Conservation (phyloP, 2,113 vertebrate species). For the Osmerus mordax region DNA sequence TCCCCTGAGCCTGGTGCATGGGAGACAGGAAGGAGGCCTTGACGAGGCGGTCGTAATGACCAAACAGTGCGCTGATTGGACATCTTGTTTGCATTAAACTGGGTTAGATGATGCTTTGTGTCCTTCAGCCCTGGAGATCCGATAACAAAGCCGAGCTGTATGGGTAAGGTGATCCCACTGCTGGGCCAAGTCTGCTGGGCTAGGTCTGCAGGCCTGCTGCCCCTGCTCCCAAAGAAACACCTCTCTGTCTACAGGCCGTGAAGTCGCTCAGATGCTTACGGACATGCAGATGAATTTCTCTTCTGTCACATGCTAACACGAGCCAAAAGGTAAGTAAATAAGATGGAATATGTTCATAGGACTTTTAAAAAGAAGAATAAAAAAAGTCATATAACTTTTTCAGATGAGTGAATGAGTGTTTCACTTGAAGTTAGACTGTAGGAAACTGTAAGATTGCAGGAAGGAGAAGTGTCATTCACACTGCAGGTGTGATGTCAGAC, state of each 20-base stretch:
- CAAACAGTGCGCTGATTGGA: constrained; percentile 61
- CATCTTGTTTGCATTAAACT: constrained; percentile 70
- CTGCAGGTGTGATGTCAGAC: constrained; percentile 17
- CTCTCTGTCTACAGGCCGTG: constrained; percentile 50
- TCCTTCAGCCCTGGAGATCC: constrained; percentile 60
- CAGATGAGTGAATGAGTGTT: too few species aligned
- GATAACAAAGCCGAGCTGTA: constrained; percentile 65
- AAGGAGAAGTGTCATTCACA: not conserved
- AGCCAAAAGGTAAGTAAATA: too few species aligned
- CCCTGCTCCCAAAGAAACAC: constrained; percentile 56
- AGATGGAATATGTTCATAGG: too few species aligned
- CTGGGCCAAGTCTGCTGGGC: constrained; percentile 14
- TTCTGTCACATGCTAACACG: too few species aligned
- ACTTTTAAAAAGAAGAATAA: too few species aligned
- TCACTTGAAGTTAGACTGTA: too few species aligned
- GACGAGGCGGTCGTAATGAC: constrained; percentile 33
- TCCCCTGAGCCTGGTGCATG: constrained; percentile 30
- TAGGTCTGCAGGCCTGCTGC: constrained; percentile 48
- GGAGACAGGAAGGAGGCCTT: constrained; percentile 49
- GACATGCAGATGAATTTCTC: not conserved
- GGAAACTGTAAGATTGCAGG: not conserved
- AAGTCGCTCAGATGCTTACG: not conserved
- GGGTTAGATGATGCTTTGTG: constrained; percentile 64
- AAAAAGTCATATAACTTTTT: too few species aligned
- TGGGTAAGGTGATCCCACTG: constrained; percentile 60